These are phyloP conservation scores for Oreocharis arfaki DNA, from an alignment of 2,113 vertebrate species.

Conservation along the genomic window DNA sequence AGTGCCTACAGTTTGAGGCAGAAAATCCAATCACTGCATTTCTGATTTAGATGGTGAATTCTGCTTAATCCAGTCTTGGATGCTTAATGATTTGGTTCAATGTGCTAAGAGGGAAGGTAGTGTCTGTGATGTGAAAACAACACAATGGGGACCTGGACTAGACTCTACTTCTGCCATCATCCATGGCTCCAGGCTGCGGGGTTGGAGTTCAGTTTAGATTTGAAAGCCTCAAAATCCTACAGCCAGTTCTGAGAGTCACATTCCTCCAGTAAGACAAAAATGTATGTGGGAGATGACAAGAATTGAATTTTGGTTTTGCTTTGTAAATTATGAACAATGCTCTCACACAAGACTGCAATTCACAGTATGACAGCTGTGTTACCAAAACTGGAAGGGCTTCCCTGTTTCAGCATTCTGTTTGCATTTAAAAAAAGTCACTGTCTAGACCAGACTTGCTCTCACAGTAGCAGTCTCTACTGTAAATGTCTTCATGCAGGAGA, in stretches of 20 bases:
- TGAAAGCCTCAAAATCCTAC: not conserved
- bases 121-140: not conserved
- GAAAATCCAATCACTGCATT: not conserved
- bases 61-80: not conserved
- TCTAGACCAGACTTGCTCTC: conserved; percentile 15
- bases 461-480: not conserved
- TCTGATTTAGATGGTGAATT: not conserved
- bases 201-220: not conserved
- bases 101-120: not conserved
- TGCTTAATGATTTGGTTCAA: not conserved
- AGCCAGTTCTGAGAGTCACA: not conserved
- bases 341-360: conserved; percentile 9
- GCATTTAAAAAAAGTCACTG: conserved; percentile 8
- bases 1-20: not conserved
- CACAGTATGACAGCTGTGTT: conserved; percentile 42
- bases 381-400: conserved; percentile 47
- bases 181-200: not conserved
- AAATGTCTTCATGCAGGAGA: not conserved
- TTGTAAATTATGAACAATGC: conserved; percentile 35
- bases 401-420: conserved; percentile 24
- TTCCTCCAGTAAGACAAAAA: not conserved
- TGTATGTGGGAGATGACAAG: not conserved
- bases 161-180: not conserved
- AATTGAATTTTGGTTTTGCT: not conserved
- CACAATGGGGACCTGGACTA: not conserved